Conservation (phyloP, 2,113 vertebrate species). For the Chloropsis hardwickii region DNA sequence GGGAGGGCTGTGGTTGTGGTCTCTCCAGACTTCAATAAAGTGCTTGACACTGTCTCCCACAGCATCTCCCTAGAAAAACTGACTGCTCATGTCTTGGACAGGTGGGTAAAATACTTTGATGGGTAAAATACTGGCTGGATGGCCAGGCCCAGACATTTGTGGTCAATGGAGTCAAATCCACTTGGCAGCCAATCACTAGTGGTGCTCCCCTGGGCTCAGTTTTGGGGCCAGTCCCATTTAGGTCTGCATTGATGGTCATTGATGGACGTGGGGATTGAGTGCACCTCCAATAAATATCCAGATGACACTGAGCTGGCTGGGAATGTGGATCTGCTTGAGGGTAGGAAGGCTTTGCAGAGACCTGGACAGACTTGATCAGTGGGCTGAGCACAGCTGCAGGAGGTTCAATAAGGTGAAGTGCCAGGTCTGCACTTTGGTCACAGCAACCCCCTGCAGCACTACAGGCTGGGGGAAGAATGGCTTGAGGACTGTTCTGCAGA, state of each 20-base stretch:
- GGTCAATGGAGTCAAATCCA: not conserved
- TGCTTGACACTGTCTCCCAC: no score
- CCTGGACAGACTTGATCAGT: not conserved
- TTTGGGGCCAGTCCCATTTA: not conserved
- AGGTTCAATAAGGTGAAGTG: not conserved
- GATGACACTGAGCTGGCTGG: not conserved
- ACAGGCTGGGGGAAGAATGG: no score
- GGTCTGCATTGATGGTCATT: not conserved
- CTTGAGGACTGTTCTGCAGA: not conserved
- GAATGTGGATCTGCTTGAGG: not conserved
- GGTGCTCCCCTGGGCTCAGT: not conserved
- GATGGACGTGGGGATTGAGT: rapidly evolving
- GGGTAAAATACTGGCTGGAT: not conserved
- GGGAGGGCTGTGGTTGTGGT: no score
- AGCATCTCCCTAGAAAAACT: not conserved
- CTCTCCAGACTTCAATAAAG: not conserved
- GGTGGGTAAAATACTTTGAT: not conserved
- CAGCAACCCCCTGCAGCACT: not conserved
- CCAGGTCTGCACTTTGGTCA: not conserved
- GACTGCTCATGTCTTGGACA: not conserved
- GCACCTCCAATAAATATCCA: not conserved
- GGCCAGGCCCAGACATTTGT: not conserved
- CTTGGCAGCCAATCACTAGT: not conserved
- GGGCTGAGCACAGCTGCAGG: not conserved
- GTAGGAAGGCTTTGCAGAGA: not conserved